Percentiles rank a stretch among this genome's conserved stretches.
phyloP scores from a whole-genome alignment of 2,797 vertebrate species.

The Galagoides demidoff region DNA sequence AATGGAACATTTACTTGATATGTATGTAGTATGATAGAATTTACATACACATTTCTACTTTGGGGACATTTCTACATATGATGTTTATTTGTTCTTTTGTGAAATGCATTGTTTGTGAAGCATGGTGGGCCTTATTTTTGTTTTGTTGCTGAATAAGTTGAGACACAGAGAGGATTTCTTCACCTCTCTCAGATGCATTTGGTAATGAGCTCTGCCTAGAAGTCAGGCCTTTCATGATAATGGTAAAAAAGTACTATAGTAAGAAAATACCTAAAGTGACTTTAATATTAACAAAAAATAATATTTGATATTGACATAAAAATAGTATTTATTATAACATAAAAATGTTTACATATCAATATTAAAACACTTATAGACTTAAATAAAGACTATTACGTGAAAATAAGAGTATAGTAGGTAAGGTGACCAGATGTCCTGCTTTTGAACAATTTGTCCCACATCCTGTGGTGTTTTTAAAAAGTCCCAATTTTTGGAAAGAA shows the following conservation, averaged over 20 bases:
- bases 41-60: neutral
- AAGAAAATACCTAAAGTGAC: neutral
- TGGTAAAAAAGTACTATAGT: rapidly evolving
- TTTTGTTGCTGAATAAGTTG: neutral
- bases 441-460: too few species aligned
- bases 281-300: neutral
- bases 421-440: too few species aligned
- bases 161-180: neutral
- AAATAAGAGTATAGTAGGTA: neutral
- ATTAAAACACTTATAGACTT: neutral
- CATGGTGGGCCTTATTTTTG: neutral
- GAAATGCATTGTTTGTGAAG: neutral
- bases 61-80: neutral
- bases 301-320: neutral
- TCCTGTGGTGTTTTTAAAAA: too few species aligned
- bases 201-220: neutral
- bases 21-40: neutral
- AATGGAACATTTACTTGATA: neutral
- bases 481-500: too few species aligned
- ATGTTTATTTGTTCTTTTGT: neutral
- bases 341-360: neutral
- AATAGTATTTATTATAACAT: too few species aligned
- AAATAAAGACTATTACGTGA: neutral
- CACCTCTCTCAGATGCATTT: neutral
- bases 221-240: neutral